phyloP scores from a whole-genome alignment of 2,888 invertebrate species.

The Plagodis pulveraria region DNA sequence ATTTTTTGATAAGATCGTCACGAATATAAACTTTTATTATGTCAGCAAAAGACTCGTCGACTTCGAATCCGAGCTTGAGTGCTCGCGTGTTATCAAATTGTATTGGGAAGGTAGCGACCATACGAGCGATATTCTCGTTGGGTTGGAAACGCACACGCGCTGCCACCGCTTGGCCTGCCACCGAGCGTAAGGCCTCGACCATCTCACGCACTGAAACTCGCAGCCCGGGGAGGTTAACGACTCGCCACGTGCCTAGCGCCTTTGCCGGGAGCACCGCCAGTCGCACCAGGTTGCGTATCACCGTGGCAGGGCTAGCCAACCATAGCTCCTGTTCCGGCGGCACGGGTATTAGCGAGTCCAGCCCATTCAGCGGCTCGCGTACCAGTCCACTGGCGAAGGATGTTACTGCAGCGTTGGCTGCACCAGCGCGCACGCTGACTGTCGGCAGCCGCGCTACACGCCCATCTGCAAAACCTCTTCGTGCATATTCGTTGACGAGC shows the following conservation, averaged over 20 bases:
- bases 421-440: slow-evolving; percentile 69
- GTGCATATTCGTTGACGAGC: slow-evolving; percentile 67
- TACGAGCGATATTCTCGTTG: slow-evolving; percentile 54
- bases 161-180: slow-evolving; percentile 58
- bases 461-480: slow-evolving; percentile 68
- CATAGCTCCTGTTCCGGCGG: slow-evolving; percentile 56
- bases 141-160: slow-evolving; percentile 53
- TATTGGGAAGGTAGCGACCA: slow-evolving; percentile 63
- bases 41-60: slow-evolving; percentile 59
- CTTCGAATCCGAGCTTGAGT: slow-evolving; percentile 60
- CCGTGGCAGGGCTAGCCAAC: slow-evolving; percentile 64
- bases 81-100: slow-evolving; percentile 63
- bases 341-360: slow-evolving; percentile 58
- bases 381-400: slow-evolving; percentile 74
- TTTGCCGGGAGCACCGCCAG: slow-evolving; percentile 52
- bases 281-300: slow-evolving; percentile 60
- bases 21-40: slow-evolving; percentile 59
- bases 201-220: slow-evolving; percentile 59
- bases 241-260: slow-evolving; percentile 56
- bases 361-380: slow-evolving; percentile 66
- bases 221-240: slow-evolving; percentile 66
- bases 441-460: slow-evolving; percentile 68
- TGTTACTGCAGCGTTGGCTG: slow-evolving; percentile 70
- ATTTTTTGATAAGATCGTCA: slow-evolving; percentile 27
- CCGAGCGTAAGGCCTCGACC: slow-evolving; percentile 56